Base-by-base conservation (phyloP, 92 coral and sea anemone species). In the Zoanthus sociatus region DNA sequence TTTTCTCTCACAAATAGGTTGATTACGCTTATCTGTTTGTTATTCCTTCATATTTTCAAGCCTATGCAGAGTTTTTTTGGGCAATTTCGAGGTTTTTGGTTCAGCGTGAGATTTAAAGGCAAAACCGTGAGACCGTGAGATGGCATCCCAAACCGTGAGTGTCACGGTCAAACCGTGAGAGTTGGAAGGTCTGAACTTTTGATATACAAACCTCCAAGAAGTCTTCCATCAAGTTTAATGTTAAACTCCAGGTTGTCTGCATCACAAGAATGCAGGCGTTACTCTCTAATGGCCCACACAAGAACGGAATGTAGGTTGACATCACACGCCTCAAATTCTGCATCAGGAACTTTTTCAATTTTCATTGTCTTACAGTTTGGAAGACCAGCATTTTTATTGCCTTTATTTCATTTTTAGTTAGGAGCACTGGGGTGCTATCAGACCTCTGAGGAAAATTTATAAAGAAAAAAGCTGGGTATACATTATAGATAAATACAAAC, bases 51-150 rank as follows among this genome's bases (percentile, higher is more conserved):
- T 47, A 69, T 31, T 32, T 69, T 83, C 21, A 48, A 14, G 48
- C 53, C 55, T 71, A 58, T 58, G 66, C 66, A 58, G 66, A 58
- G 10, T 58, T 58, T 58, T 83, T 51, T 83, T 83, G 55, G 87
- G 78, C 87, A 83, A 83, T 70, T 83, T 83, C 77, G 45, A 71
- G 87, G 78, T 71, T 83, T 51, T 71, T 69, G 74, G 88, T 73
- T 46, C 55, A 85, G 73, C 79, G 48, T 58, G 66, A 58, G 66
- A 58, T 58, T 58, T 58, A 58, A 58, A 58, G 66, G 66, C 66
- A 76, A 86, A 86, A 50, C 84, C 84, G 78, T 77, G 58, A 76
- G 79, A 76, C 79, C 79, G 79, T 76, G 84, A 86, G 69, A 58
- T 58, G 66, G 66, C 66, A 58, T 58, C 66, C 66, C 66, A 58